phyloP scores from a whole-genome alignment of 1,140 invertebrate species.

The Penaeus chinensis region DNA sequence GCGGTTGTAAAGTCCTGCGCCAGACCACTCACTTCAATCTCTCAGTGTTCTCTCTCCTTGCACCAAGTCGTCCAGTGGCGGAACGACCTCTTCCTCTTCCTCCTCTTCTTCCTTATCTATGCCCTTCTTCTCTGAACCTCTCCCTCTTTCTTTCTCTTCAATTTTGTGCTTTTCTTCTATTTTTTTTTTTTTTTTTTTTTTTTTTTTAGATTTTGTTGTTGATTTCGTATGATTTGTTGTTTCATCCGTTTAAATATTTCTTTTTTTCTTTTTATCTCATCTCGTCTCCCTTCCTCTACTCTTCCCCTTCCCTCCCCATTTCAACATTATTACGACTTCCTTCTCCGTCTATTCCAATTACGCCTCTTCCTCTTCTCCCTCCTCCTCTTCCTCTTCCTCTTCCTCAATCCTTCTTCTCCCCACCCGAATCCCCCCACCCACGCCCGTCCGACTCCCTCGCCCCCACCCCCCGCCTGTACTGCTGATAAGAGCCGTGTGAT shows the following conservation, averaged over 20 bases:
- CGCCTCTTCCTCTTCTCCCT: not conserved
- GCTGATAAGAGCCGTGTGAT: slow-evolving; percentile 53
- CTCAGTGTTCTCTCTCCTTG: not conserved
- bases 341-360: not conserved
- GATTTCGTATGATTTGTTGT: not conserved
- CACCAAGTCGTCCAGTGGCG: not conserved
- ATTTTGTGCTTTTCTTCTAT: not conserved
- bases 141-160: not conserved
- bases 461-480: slow-evolving; percentile 44
- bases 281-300: not conserved
- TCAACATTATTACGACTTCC: not conserved
- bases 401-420: not conserved
- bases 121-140: not conserved
- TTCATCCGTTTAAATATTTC: slow-evolving; percentile 1
- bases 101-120: not conserved
- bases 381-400: slow-evolving; percentile 3
- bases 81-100: not conserved
- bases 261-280: slow-evolving; percentile 5
- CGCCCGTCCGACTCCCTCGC: not conserved
- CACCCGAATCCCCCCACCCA: not conserved
- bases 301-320: not conserved
- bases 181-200: too few relatives aligned
- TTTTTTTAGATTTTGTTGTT: too few relatives aligned
- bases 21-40: not conserved
- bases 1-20: too few relatives aligned